phyloP scores from a whole-genome alignment of 2,888 invertebrate genomes.

The Athalia circularis region DNA sequence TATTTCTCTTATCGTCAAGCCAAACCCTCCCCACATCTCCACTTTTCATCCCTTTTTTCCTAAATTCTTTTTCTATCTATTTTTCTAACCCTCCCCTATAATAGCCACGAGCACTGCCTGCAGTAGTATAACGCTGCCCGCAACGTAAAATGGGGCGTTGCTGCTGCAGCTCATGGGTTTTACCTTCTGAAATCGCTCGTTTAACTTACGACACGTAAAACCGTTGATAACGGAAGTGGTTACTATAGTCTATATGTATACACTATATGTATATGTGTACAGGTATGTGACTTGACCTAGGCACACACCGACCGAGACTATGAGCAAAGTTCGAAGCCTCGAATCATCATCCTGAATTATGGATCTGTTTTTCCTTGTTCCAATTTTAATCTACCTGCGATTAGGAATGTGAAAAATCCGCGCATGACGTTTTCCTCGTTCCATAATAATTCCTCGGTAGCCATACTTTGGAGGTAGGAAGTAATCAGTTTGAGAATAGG shows the following conservation, averaged over 20 bases:
- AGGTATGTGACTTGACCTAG: no score
- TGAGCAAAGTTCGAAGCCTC: slow-evolving; percentile 48
- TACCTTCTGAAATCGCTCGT: slow-evolving; percentile 51
- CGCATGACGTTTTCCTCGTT: neutral
- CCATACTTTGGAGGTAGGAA: neutral
- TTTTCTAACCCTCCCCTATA: no score
- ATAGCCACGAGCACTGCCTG: no score
- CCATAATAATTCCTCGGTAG: neutral
- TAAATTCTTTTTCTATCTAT: no score
- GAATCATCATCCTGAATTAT: neutral
- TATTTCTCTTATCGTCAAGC: slow-evolving; percentile 36
- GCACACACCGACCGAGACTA: no score
- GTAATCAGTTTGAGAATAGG: neutral
- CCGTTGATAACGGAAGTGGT: slow-evolving; percentile 61
- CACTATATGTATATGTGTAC: slow-evolving; percentile 48
- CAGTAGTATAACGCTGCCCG: no score
- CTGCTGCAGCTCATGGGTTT: neutral
- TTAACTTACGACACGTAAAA: slow-evolving; percentile 61
- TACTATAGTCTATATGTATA: slow-evolving; percentile 61
- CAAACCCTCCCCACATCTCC: slow-evolving; percentile 10
- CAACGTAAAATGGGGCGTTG: no score
- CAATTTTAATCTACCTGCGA: neutral
- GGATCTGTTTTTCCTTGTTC: neutral
- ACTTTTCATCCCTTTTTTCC: slow-evolving; percentile 26
- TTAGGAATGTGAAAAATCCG: neutral